phyloP scores from a whole-genome alignment of 2,888 invertebrate genomes.

The Cephus pulcher region DNA sequence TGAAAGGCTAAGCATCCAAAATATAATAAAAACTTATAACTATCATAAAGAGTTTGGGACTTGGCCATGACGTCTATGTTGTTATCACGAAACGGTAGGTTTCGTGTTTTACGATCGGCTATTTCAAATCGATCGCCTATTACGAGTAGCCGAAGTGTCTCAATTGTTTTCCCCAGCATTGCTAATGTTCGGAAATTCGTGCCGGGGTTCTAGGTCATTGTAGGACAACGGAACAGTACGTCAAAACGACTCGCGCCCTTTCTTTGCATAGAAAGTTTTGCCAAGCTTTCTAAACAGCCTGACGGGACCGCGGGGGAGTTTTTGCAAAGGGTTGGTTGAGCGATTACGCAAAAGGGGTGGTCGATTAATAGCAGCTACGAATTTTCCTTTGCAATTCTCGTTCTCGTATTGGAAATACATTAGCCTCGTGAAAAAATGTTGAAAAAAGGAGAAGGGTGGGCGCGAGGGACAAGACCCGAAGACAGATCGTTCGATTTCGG shows the following conservation, averaged over 20 bases:
- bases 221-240: no score
- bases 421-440: conserved; percentile 3
- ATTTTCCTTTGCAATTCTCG: conserved; percentile 9
- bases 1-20: neutral
- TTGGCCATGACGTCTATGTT: neutral
- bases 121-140: no score
- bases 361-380: conserved; percentile 10
- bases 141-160: no score
- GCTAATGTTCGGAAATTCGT: no score
- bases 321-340: neutral
- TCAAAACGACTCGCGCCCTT: neutral
- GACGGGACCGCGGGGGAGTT: neutral
- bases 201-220: no score
- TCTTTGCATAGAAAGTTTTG: neutral
- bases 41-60: neutral
- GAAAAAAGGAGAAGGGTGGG: neutral
- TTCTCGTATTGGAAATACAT: conserved; percentile 14
- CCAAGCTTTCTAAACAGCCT: neutral
- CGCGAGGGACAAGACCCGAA: neutral
- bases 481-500: conserved; percentile 19
- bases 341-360: conserved; percentile 1
- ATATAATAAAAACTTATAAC: neutral
- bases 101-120: neutral
- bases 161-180: no score
- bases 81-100: neutral